Evolutionary conservation across 2,113 vertebrate genomes (phyloP).

Genomic region (Helogale parvula): DNA sequence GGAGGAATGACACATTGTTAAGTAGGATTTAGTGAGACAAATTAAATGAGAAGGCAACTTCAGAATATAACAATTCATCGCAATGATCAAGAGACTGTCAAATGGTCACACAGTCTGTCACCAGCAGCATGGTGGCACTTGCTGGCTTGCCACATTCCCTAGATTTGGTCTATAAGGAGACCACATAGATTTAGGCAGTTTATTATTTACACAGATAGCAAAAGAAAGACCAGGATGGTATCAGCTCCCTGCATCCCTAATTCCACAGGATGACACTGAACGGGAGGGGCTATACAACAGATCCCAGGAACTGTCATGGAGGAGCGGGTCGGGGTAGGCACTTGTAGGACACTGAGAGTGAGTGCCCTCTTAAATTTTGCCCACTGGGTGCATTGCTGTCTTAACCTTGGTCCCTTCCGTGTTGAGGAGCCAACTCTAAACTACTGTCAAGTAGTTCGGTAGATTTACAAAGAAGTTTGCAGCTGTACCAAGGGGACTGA

Average conservation of each 20-base stretch:
- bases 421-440: neutral
- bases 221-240: neutral
- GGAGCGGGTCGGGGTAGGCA: neutral
- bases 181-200: neutral
- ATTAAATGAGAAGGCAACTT: constrained; percentile 9
- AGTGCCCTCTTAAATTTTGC: neutral
- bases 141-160: neutral
- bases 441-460: neutral
- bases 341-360: neutral
- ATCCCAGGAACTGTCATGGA: neutral
- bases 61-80: neutral
- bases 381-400: neutral
- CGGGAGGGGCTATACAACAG: neutral
- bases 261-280: neutral
- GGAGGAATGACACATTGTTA: neutral
- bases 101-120: neutral
- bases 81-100: neutral
- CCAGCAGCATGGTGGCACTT: neutral
- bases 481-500: neutral
- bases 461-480: neutral
- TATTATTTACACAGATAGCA: neutral
- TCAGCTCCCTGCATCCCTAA: neutral
- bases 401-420: neutral
- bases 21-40: neutral
- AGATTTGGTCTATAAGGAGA: neutral